Evolutionary conservation across 2,888 invertebrate species (phyloP), one percentile per base, ranked within the genome.

Genomic region (Epiblema foenella): DNA sequence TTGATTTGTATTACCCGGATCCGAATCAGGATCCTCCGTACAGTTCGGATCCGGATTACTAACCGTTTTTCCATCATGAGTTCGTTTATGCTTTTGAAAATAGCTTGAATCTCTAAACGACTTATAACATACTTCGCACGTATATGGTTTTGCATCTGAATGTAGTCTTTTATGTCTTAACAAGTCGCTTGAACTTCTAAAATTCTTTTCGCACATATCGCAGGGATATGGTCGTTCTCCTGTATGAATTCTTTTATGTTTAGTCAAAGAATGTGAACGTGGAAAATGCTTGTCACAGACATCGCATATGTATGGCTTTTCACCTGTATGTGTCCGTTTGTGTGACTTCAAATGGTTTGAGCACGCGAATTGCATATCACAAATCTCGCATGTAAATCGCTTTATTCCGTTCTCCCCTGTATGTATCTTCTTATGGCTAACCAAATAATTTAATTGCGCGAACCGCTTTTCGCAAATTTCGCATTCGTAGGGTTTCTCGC

Each of bases 301-400:
- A 8, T 46, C 46, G 46, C 46, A 46, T n/a, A n/a, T 46, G 8
- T 46, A 46, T n/a, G 46, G 46, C 8, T 46, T 46, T n/a, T 46
- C 46, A n/a, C n/a, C 46, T n/a, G 46, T 46, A 12, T 46, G 46
- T n/a, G n/a, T 46, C n/a, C 46, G 46, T n/a, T 46, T 46, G 8
- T 46, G 46, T 7, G 46, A n/a, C n/a, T 46, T 46, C n/a, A 46
- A 46, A 46, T 46, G 46, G n/a, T 46, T 46, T n/a, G 46, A n/a
- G 12, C n/a, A 46, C 15, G 46, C 46, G 8, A 46, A 46, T n/a
- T 46, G 46, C 46, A 46, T 46, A 7, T 46, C 46, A n/a, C 46
- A 46, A 12, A 46, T n/a, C 46, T 46, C 46, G 46, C 46, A 46
- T 1, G 46, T 46, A 12, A n/a, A 46, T n/a, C 46, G 46, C 8